Evolutionary conservation across 2,888 invertebrate species (phyloP).

Genomic region (Drosophila melanosoma): DNA sequence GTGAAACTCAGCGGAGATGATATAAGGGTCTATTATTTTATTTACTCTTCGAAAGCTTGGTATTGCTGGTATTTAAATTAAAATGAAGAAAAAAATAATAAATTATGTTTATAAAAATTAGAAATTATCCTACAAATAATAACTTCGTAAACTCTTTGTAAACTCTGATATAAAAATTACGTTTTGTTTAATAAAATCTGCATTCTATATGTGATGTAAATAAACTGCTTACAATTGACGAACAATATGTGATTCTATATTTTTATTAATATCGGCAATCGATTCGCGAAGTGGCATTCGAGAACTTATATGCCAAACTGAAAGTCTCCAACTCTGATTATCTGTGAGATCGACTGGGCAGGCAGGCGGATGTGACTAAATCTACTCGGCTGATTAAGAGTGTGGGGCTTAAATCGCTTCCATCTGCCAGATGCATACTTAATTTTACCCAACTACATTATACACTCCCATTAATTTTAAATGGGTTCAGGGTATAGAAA

Average conservation of each 20-base stretch:
- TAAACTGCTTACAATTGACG: not conserved
- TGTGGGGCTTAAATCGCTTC: not conserved
- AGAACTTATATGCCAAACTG: not conserved
- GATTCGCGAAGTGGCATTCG: not conserved
- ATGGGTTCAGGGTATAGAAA: not conserved
- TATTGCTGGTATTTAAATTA: not conserved
- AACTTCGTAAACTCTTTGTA: no score
- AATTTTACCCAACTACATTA: not conserved
- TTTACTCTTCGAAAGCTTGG: not conserved
- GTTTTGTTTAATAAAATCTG: not conserved
- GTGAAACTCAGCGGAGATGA: not conserved
- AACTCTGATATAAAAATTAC: not conserved
- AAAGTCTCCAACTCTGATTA: no score
- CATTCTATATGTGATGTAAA: not conserved
- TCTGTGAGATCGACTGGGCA: no score
- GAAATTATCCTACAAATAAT: no score
- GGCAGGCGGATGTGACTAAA: not conserved
- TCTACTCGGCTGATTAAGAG: no score
- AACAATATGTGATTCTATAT: not conserved
- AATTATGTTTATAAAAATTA: not conserved
- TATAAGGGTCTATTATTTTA: not conserved
- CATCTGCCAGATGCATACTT: not conserved
- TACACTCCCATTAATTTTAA: not conserved
- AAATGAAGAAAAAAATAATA: not conserved
- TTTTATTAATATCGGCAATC: not conserved